Evolutionary conservation across 1,140 invertebrate genomes (phyloP).

Genomic region (Atopsyche davidsoni): DNA sequence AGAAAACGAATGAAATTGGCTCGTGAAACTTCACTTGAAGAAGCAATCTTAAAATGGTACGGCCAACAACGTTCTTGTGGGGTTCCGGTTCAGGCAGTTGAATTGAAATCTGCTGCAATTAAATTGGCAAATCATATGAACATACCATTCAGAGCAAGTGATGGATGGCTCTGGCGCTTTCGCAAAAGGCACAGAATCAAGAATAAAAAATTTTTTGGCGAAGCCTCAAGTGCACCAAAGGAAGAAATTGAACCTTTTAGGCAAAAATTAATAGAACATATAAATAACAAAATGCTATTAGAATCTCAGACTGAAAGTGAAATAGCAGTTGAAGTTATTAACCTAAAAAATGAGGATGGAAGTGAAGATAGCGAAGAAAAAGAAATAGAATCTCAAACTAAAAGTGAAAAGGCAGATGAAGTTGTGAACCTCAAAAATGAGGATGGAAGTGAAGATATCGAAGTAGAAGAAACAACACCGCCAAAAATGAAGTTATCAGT

Average conservation of each 20-base stretch:
- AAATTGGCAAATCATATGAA: constrained; percentile 14
- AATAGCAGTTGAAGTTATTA: constrained; percentile 1
- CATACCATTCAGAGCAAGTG: constrained; percentile 12
- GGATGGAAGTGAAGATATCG: constrained; percentile 4
- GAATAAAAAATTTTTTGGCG: constrained; percentile 9
- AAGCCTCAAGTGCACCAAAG: constrained; percentile 4
- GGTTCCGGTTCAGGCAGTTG: constrained; percentile 9
- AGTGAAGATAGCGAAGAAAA: constrained; percentile 5
- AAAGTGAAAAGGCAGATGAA: constrained; percentile 4
- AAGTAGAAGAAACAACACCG: not conserved
- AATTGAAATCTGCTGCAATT: constrained; percentile 15
- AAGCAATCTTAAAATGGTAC: constrained; percentile 2
- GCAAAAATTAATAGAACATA: not conserved
- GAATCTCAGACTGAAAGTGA: constrained; percentile 6
- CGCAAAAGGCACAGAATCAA: constrained; percentile 10
- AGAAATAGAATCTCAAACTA: constrained; percentile 4
- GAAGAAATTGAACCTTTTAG: not conserved
- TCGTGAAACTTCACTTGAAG: constrained; percentile 13
- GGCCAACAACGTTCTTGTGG: constrained; percentile 6
- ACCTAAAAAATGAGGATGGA: constrained; percentile 2
- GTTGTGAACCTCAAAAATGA: not conserved
- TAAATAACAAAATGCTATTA: no score
- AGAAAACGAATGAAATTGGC: constrained; percentile 11
- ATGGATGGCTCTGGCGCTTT: constrained; percentile 12
- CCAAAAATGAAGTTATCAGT: constrained; percentile 2